Evolutionary conservation across 2,888 invertebrate species (phyloP).

Genomic region (Adineta ricciae): DNA sequence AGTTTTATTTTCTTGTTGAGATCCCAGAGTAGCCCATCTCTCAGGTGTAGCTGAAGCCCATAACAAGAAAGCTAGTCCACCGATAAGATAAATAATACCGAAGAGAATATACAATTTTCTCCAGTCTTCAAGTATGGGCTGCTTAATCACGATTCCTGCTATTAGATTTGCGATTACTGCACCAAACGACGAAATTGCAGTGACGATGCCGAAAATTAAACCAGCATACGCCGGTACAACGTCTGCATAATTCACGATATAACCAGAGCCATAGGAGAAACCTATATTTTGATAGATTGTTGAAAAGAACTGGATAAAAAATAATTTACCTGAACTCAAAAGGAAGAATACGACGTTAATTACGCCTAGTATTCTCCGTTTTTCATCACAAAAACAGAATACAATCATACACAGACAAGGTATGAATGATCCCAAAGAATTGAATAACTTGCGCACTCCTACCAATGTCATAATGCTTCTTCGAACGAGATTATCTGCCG

Average conservation of each 20-base stretch:
- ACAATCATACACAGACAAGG: neutral
- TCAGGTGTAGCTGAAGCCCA: slow-evolving; percentile 6
- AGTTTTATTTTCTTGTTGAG: no score
- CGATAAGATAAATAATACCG: slow-evolving; percentile 18
- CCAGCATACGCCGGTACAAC: neutral
- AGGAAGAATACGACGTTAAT: neutral
- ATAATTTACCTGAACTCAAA: neutral
- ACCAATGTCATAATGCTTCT: neutral
- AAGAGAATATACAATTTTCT: slow-evolving; percentile 21
- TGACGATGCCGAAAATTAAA: neutral
- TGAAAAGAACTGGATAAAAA: neutral
- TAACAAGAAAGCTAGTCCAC: slow-evolving; percentile 16
- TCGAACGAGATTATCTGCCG: neutral
- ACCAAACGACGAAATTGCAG: neutral
- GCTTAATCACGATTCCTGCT: neutral
- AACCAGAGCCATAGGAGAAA: neutral
- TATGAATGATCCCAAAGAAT: neutral
- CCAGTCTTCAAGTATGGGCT: slow-evolving; percentile 10
- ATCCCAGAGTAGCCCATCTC: slow-evolving; percentile 18
- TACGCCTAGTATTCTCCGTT: neutral
- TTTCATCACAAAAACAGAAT: neutral
- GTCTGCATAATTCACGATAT: neutral
- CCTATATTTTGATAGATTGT: no score
- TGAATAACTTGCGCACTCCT: neutral
- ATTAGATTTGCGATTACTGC: neutral